Conservation (phyloP, 2,113 vertebrate species). For the Passer domesticus region DNA sequence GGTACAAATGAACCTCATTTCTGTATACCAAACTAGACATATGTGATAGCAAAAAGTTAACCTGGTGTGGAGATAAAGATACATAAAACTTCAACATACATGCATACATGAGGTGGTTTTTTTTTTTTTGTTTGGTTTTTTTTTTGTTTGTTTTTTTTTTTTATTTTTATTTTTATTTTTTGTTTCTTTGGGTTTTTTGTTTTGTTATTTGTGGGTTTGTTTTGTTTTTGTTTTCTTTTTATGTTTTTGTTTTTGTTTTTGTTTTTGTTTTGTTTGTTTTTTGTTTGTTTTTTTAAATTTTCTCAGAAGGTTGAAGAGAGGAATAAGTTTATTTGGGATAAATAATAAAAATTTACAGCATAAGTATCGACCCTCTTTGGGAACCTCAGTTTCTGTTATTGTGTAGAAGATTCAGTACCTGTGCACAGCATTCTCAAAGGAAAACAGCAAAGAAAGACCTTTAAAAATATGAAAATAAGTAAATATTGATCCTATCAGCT, state of each 20-base stretch:
- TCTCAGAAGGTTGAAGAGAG: not conserved
- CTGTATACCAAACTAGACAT: not conserved
- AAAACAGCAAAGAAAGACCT: not conserved
- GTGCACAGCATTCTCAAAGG: not conserved
- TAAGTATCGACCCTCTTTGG: not conserved
- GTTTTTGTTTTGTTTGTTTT: too few species aligned
- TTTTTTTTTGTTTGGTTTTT: too few species aligned
- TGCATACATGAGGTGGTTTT: not conserved
- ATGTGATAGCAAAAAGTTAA: not conserved
- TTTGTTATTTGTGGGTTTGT: too few species aligned
- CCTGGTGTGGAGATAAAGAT: not conserved
- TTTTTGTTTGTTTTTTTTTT: not conserved
- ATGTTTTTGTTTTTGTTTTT: too few species aligned
- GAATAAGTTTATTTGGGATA: not conserved
- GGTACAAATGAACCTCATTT: not conserved
- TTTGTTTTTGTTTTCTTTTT: too few species aligned
- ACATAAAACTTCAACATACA: not conserved
- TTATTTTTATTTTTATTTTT: not conserved
- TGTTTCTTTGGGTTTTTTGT: too few species aligned
- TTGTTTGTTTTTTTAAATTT: not conserved
- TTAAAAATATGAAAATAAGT: constrained; percentile 1
- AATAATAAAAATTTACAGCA: not conserved
- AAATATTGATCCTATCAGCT: not conserved
- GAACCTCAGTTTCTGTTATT: not conserved
- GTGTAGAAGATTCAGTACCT: not conserved